Conservation (phyloP, 1,140 invertebrate species). For the Rhagoletis pomonella region DNA sequence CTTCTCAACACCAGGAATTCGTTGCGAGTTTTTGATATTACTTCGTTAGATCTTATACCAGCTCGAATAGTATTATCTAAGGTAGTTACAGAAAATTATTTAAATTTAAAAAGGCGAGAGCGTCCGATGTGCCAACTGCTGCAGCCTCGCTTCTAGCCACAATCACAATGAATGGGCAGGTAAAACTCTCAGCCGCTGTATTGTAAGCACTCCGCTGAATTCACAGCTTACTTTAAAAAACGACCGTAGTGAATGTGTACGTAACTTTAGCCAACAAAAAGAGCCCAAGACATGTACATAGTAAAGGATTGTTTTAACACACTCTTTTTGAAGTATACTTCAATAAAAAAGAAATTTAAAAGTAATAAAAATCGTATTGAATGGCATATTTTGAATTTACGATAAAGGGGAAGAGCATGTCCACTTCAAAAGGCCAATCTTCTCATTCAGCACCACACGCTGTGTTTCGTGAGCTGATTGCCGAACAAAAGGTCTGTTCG, state of each 20-base stretch:
- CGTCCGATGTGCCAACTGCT: not conserved
- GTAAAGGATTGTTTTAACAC: too few relatives aligned
- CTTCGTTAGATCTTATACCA: not conserved
- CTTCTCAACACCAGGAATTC: not conserved
- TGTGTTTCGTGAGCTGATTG: not conserved
- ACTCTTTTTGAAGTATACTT: too few relatives aligned
- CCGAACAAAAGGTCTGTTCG: too few relatives aligned
- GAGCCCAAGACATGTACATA: not conserved
- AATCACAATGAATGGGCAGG: slow-evolving; percentile 57
- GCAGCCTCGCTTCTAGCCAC: slow-evolving; percentile 28
- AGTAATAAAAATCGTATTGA: not conserved
- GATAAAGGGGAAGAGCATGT: slow-evolving; percentile 45
- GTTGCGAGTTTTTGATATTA: not conserved
- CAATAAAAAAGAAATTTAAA: too few relatives aligned
- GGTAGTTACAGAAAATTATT: not conserved
- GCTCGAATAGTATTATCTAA: not conserved
- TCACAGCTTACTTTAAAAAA: slow-evolving; percentile 8
- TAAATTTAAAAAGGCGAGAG: not conserved
- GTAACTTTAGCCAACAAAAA: not conserved
- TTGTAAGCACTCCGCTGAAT: slow-evolving; percentile 56
- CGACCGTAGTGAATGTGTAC: slow-evolving; percentile 43
- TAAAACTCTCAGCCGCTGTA: slow-evolving; percentile 43
- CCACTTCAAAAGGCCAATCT: not conserved
- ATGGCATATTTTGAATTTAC: slow-evolving; percentile 57
- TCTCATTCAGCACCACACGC: slow-evolving; percentile 52